Evolutionary conservation across 35 echinoderm and acorn worm genomes (phyloP), one percentile per base, ranked within the genome.

Genomic region (Ophiothrix spiculata): DNA sequence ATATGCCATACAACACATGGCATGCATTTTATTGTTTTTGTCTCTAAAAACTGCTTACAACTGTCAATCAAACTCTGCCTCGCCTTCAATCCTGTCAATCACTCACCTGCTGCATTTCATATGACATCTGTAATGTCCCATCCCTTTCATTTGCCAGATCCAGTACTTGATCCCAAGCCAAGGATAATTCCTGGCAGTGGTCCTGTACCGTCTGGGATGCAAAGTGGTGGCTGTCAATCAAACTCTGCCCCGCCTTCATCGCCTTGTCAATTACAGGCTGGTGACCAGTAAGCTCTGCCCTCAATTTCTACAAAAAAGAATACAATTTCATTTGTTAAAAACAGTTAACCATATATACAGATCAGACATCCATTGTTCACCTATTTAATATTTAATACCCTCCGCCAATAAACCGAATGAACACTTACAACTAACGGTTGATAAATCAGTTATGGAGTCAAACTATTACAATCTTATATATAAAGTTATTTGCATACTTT

Each of bases 71-170:
- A 63, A 14, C 25, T 12, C 76, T 88, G 75, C 25, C 95, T 91
- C 16, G 81, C 75, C 35, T 79, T 82, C 8, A 93, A n/a, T n/a
- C n/a, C n/a, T n/a, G n/a, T n/a, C n/a, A n/a, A 28, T 12, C 37
- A 74, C 17, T 56, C 25, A 93, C 91, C 78, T 89, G 88, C 46
- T 97, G 95, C 12, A 85, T 91, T 78, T 91, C 84, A 87, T 88
- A 88, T 41, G 91, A 84, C 79, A 90, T 88, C 39, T 91, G 37
- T 45, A 97, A 75, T 40, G 75, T 42, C 17, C 38, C 32, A 60
- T 85, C 85, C 60, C 95, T 97, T 37, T 81, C 91, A 63, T 41
- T 73, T 14, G 85, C 88, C 21, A 84, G 84, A 76, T 86, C 88
- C 33, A 93, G 60, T 31, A 97, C 49, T 36, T 88, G 75, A 54